Base-by-base conservation (phyloP, 2,113 vertebrate genomes). In the Onychostruthus taczanowskii region DNA sequence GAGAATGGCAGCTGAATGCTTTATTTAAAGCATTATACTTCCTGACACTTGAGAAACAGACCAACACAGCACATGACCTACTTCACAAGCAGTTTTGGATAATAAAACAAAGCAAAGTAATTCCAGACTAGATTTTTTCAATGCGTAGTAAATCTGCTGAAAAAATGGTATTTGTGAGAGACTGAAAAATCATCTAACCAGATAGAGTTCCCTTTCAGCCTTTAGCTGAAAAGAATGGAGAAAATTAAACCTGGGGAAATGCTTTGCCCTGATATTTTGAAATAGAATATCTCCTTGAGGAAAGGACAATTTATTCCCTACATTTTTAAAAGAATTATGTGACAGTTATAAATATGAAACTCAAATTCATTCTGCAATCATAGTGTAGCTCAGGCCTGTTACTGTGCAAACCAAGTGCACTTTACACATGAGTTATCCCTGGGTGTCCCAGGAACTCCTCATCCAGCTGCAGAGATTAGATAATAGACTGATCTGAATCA, bases 121-220 rank as follows among this genome's bases (percentile, higher is more conserved):
- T 95, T 96, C 72, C 73, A 86, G 52, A 64, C 37, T 82, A 68
- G 46, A 67, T 16, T 47, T 95, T 88, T 92, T 90, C 68, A 74
- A 39, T 52, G 33, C 88, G 56, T 62, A 85, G 63, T 89, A 94
- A 91, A 81, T 91, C 46, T 92, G 28, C 77, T 82, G 77, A 89
- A 94, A 93, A 93, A 94, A 68, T 37, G 3, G 20, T 67, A 31
- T 94, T 92, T 89, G 31, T 76, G 62, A 70, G 56, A 90, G 76
- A 64, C 53, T 87, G 84, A 82, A 94, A 90, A 79, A 68, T 76
- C 69, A 89, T 21, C 76, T 92, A 63, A 52, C n/a, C 30, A 67
- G 56, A 39, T 2, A 64, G 37, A 78, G 53, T 82, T 92, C 4
- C 1, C 37, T 87, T 69, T 61, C 47, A 82, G 43, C 6, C 23